Base-by-base conservation (phyloP, 1,140 invertebrate species). In the Diuraphis noxia region DNA sequence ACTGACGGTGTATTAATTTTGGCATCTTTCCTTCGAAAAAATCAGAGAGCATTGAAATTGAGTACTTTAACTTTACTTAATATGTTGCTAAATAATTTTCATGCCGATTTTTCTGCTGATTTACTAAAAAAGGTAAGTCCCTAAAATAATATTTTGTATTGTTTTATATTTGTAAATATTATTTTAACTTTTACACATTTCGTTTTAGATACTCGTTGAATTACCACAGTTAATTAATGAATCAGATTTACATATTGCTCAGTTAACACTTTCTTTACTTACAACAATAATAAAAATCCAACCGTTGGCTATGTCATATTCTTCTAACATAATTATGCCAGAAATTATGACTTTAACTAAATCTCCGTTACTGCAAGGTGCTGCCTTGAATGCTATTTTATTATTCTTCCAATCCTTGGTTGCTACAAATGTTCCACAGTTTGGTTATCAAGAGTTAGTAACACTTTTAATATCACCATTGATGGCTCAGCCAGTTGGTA, bases 11-110 rank as follows among this genome's bases (percentile, higher is more conserved):
- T 99, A 92, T 97, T 98, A 38, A 97, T 99, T 92, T 94, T 99
- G 43, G 98, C 98, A 19, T 97, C 98, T 13, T 99, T 99, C 93
- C 94, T 99, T 85, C 95, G 99, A 72, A 99, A 99, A 94, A 99
- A 99, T 95, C 98, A 99, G 94, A 95, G 99, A 92, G 97, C 98
- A 40, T 94, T 99, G 36, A 99, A 99, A 94, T 94, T 99, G 10
- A 96, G 96, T 87, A 99, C 99, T 0, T 94, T 99, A 13, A 96
- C 97, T 72, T 95, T 99, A 88, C 94, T 99, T 19, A 98, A 99
- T 93, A 98, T 98, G 30, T 94, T 99, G 49, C 96, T 98, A 23
- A 96, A 96, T 91, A 97, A 98, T 93, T 98, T 91, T 25, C 43
- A 91, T 91, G 25, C n/a, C 19, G 89, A 91, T 46, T 91, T 91